Evolutionary conservation across 2,888 invertebrate genomes (phyloP), one percentile per base, ranked within the genome.

Genomic region (Prionchulus punctatus): DNA sequence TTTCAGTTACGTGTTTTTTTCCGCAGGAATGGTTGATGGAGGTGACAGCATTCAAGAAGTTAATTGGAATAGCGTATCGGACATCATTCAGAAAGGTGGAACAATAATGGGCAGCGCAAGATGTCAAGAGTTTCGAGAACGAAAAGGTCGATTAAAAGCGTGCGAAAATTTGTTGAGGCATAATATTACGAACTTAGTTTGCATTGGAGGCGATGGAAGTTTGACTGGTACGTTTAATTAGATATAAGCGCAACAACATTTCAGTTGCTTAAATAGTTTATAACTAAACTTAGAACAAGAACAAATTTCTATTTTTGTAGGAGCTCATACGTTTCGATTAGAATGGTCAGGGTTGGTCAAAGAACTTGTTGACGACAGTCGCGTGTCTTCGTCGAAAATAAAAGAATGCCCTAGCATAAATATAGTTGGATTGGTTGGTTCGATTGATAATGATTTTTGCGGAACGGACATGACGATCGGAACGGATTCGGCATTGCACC

Each of bases 401-500:
- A 60, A 64, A 21, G 53, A 59, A 30, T 64, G 66, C 53, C 63
- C 67, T 18, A 66, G 64, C 57, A 67, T 69, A 49, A 88, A 94
- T 71, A 91, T 98, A 71, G 94, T 86, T 59, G 96, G 96, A 61
- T 80, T 98, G 82, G 98, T 99, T 53, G 98, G 98, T 2, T 98
- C 96, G 2, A 99, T 98, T 69, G 98, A 99, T 74, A 98, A 98
- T 75, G 98, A 98, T 76, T 98, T 98, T 76, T 98, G 94, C 75
- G 98, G 98, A 58, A 99, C 98, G 28, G 98, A 98, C 73, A 99
- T 99, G 98, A 98, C 98, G 54, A 98, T 99, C 69, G 98, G 67
- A 43, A 91, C 96, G 1, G 96, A 98, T 73, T 87, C 91, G 4
- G 96, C 98, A 18, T 76, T 98, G 64, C 96, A 96, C 74, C 81